phyloP scores from a whole-genome alignment of 1,140 invertebrate genomes.

The Drosophila kohkoa region DNA sequence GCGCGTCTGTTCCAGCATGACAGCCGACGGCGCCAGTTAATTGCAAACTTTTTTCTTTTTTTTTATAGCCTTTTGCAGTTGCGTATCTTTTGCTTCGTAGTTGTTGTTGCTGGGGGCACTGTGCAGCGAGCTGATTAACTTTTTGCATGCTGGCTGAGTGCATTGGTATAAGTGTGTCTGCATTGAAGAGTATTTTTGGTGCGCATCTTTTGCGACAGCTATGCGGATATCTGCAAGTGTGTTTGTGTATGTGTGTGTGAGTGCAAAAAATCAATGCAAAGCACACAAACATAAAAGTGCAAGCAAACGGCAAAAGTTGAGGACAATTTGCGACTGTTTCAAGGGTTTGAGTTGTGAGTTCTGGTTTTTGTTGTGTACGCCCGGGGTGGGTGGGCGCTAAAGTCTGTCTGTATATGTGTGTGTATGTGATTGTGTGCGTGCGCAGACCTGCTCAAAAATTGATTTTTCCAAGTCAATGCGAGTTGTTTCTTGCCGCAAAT shows the following conservation, averaged over 20 bases:
- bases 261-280: conserved; percentile 77
- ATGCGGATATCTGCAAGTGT: conserved; percentile 17
- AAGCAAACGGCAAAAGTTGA: conserved; percentile 46
- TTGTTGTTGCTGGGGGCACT: conserved; percentile 39
- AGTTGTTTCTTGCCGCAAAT: conserved; percentile 54
- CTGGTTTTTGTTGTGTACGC: conserved; percentile 38
- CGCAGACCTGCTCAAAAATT: conserved; percentile 75
- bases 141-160: conserved; percentile 72
- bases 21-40: conserved; percentile 82
- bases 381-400: conserved; percentile 70
- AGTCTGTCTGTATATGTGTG: conserved; percentile 20
- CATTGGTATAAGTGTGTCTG: conserved; percentile 41
- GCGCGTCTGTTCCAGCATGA: conserved; percentile 65
- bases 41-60: conserved; percentile 67
- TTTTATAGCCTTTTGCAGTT: conserved; percentile 49
- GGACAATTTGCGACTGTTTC: conserved; percentile 40
- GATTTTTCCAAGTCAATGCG: conserved; percentile 75
- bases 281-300: conserved; percentile 61
- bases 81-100: conserved; percentile 46
- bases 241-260: conserved; percentile 29
- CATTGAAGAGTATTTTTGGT: conserved; percentile 35
- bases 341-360: conserved; percentile 32
- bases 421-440: conserved; percentile 51
- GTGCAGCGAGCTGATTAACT: conserved; percentile 71
- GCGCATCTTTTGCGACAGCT: conserved; percentile 60